A percentile compares a stretch with the other conserved stretches of the same genome.
Evolutionary conservation across 2,888 invertebrate species (phyloP).

Genomic region (Aproaerema taeniolella): DNA sequence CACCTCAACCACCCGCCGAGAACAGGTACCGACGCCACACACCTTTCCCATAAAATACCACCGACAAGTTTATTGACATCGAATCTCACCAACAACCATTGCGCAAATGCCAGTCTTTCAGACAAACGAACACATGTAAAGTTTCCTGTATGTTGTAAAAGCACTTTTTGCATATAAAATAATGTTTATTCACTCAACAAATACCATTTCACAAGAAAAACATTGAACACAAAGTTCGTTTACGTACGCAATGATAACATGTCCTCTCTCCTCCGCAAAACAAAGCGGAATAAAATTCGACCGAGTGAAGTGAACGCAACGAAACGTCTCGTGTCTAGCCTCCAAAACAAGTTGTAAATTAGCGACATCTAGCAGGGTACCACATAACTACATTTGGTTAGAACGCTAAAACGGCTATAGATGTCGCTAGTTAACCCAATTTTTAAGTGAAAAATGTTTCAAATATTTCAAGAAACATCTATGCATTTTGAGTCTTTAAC

Average conservation of each 20-base stretch:
- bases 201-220: conserved; percentile 53
- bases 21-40: conserved; percentile 73
- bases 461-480: no score
- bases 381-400: no score
- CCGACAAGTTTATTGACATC: conserved; percentile 77
- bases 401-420: no score
- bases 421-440: no score
- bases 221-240: conserved; percentile 57
- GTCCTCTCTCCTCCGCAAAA: conserved; percentile 74
- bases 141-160: conserved; percentile 38
- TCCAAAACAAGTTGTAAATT: conserved; percentile 38
- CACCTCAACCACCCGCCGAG: conserved; percentile 48
- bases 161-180: conserved; percentile 44
- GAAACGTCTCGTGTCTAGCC: conserved; percentile 37
- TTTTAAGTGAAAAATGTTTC: no score
- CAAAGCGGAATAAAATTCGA: conserved; percentile 67
- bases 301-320: conserved; percentile 20
- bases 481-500: no score
- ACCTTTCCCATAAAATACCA: conserved; percentile 76
- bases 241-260: conserved; percentile 34
- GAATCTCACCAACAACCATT: conserved; percentile 62
- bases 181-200: conserved; percentile 56
- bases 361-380: conserved; percentile 44
- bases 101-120: conserved; percentile 54
- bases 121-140: conserved; percentile 48